These are phyloP conservation scores for Argentina silus DNA, from an alignment of 2,797 vertebrate species.

Conservation along the genomic window DNA sequence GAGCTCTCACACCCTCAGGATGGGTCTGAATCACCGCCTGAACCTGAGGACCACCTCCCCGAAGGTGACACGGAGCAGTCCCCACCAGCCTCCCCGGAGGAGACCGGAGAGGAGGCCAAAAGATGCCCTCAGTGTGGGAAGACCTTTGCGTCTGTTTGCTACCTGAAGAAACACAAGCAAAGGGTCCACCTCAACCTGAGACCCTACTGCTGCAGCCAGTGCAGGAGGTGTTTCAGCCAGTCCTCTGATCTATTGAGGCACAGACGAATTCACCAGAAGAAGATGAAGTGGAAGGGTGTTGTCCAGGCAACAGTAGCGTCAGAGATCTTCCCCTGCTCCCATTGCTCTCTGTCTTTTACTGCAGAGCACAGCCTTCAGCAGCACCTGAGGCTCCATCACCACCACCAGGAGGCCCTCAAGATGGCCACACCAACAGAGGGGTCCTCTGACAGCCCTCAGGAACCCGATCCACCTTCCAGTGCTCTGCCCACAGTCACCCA, in stretches of 20 bases:
- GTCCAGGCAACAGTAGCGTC: neutral
- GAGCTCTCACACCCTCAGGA: constrained; percentile 62
- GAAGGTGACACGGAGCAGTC: constrained; percentile 26
- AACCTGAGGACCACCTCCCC: neutral
- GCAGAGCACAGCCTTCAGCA: neutral
- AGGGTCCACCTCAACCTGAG: constrained; percentile 1
- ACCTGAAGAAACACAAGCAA: constrained; percentile 8
- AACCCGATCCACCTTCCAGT: constrained; percentile 33
- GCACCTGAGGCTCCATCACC: neutral
- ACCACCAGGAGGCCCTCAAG: neutral
- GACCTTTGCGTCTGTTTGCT: constrained; percentile 2
- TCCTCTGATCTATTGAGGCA: neutral
- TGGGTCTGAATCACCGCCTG: neutral
- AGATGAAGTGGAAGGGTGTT: neutral
- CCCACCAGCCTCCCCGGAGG: neutral
- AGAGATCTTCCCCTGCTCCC: neutral
- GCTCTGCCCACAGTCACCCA: constrained; percentile 5
- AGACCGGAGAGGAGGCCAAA: constrained; percentile 11
- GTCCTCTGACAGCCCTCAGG: constrained; percentile 19
- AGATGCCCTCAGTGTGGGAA: constrained; percentile 38
- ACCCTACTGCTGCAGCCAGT: constrained; percentile 14
- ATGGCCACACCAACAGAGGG: neutral
- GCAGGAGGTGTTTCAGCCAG: constrained; percentile 13
- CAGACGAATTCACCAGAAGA: neutral
- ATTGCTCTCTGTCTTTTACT: neutral